Percentiles rank a stretch among this genome's conserved stretches.
Evolutionary conservation across 2,888 invertebrate genomes (phyloP).

Genomic region (Cantharis rustica): DNA sequence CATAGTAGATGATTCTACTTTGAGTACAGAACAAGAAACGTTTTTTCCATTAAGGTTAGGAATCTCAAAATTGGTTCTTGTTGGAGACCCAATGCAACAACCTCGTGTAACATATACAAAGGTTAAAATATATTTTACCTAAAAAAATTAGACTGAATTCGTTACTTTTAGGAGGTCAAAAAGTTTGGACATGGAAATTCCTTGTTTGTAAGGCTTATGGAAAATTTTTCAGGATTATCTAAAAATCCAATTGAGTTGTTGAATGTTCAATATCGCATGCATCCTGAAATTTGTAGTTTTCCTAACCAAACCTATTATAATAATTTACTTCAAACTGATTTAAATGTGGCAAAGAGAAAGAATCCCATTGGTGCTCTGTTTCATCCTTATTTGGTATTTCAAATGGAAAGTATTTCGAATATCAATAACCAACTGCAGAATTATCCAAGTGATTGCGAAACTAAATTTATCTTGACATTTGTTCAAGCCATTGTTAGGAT

Average conservation of each 20-base stretch:
- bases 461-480: too few relatives aligned
- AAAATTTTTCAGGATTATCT: constrained; percentile 58
- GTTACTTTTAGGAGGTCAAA: constrained; percentile 67
- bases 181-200: constrained; percentile 73
- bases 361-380: too few relatives aligned
- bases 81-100: constrained; percentile 87
- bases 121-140: constrained; percentile 53
- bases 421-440: too few relatives aligned
- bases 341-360: not conserved
- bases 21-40: constrained; percentile 82
- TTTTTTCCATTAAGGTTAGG: constrained; percentile 79
- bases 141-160: not conserved
- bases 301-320: constrained; percentile 77
- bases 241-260: constrained; percentile 61
- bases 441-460: too few relatives aligned
- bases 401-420: too few relatives aligned
- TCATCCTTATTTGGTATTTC: too few relatives aligned
- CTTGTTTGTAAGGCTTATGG: constrained; percentile 75
- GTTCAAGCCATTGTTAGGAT: too few relatives aligned
- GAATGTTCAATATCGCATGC: constrained; percentile 84
- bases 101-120: constrained; percentile 79
- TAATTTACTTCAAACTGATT: constrained; percentile 48
- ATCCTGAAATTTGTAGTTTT: constrained; percentile 76
- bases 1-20: constrained; percentile 87
- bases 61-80: constrained; percentile 75